Base-by-base conservation (phyloP, 2,797 vertebrate genomes). In the Pangasius mekongensis region DNA sequence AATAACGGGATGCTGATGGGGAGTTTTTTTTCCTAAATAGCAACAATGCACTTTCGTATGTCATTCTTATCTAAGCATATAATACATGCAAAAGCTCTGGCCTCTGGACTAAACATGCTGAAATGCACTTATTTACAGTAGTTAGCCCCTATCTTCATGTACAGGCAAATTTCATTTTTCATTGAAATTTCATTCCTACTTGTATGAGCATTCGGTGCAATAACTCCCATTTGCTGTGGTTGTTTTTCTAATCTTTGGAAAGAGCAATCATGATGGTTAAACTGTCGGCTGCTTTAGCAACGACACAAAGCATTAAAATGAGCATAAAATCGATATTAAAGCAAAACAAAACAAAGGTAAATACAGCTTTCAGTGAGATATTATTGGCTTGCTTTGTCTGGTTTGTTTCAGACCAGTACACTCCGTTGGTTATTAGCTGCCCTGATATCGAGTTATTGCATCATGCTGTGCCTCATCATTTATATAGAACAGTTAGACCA, bases 271-370 rank as follows among this genome's bases (percentile, higher is more conserved):
- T 76, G 71, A 88, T 87, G 77, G 81, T 58, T 92, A 90, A 92
- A 89, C 84, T 90, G 89, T 83, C 3, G 77, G 74, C 74, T 30
- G 27, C 54, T 54, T 54, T 3, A 81, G 30, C 78, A 81, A 33
- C 73, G 86, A 82, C 39, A 86, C 60, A 88, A 87, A 90, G 73
- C 67, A 78, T 67, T 67, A 49, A 78, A 58, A 87, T 87, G 33
- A 85, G 54, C 36, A 58, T 86, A 33, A 83, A 90, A 91, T 91
- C 86, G 80, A 89, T 91, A 85, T 56, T 82, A 84, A 81, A 86
- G 80, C 71, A 47, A 74, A 86, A 85, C 83, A 89, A 87, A 89
- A 69, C 86, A 88, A 87, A 88, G 87, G 89, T 90, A 86, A 88
- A 71, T 87, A 84, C 86, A 86, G 88, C 88, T 86, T 90, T 78